Base-by-base conservation (phyloP, 2,888 invertebrate species). In the Dryococelus australis region DNA sequence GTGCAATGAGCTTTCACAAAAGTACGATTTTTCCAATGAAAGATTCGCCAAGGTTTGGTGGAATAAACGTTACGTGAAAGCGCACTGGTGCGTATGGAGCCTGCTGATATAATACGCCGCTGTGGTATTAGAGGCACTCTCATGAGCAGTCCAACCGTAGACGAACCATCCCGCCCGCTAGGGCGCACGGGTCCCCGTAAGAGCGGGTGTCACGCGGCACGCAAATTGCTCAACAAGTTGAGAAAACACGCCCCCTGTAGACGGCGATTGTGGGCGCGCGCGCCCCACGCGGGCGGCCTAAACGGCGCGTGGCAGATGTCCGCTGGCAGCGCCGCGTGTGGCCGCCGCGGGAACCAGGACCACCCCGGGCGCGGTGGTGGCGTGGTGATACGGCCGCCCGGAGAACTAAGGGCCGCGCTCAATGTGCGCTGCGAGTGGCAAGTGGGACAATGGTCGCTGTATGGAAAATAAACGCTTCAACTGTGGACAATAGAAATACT, bases 261-360 rank as follows among this genome's bases (percentile, higher is more conserved):
- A 10, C 16, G 13, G n/a, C 65, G 65, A 65, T 65, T 65, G 65
- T 65, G 10, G 47, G 47, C 0, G 47, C 10, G 65, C 65, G 65
- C 65, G 24, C 47, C 12, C 47, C 47, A 47, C 47, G 47, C 47
- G 47, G 47, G 47, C 47, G 47, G 47, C 47, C 16, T 16, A 16
- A 47, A 1, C 12, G 47, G 47, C 65, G 65, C 65, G 65, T 65
- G 65, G 65, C 65, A 65, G 65, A 65, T 65, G 65, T 20, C 65
- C 24, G 65, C 65, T n/a, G 65, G 65, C 65, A 65, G 65, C 65
- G 65, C 65, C 65, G 65, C 65, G 65, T 65, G 65, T 65, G 65
- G 65, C 65, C 65, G 65, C 65, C 65, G n/a, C 65, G 65, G 65
- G 65, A 65, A 65, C 24, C 65, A n/a, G 8, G 65, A 65, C 65